Base-by-base conservation (phyloP, 2,888 invertebrate genomes). In the Drosophila subsilvestris region DNA sequence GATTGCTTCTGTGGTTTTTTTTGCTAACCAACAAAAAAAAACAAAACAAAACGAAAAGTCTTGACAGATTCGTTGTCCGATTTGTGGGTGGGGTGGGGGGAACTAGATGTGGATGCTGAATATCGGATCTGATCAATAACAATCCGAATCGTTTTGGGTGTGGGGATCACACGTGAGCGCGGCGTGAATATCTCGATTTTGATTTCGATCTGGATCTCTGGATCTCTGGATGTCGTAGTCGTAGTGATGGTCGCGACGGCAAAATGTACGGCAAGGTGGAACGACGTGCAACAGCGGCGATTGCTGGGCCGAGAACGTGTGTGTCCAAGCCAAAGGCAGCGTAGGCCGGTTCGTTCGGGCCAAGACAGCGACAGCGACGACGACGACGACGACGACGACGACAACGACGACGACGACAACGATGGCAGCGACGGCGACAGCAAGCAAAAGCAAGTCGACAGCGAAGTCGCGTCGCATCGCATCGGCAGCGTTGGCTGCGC, bases 261-360 rank as follows among this genome's bases (percentile, higher is more conserved):
- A 57, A 43, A 22, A 54, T 47, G 55, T 63, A 67, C 58, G 53
- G 45, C 56, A 56, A 53, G 51, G 59, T 59, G 55, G 54, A 75
- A 66, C 65, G 70, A 55, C 50, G 49, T 45, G 63, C 55, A 61
- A 68, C 56, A 56, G 76, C 78, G 66, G 68, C 78, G 73, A 76
- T 76, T 65, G 59, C 74, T 70, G 76, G 78, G 78, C 86, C 74
- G 76, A 78, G 80, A 80, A 51, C 63, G 71, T 37, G 37, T 78
- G 75, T 76, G 87, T 81, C 82, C 78, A 78, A 87, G 81, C 74
- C 76, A 83, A 79, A 81, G 79, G 85, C 83, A 63, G 51, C 57
- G 58, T 45, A 48, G 54, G 54, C 61, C 50, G 70, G 37, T 29
- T 47, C 47, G 68, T 57, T 49, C 55, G 56, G 66, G 70, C 74